A percentile compares a stretch with the other conserved stretches of the same genome.
Conservation (phyloP, 2,797 vertebrate species). For the Microcaecilia unicolor region DNA sequence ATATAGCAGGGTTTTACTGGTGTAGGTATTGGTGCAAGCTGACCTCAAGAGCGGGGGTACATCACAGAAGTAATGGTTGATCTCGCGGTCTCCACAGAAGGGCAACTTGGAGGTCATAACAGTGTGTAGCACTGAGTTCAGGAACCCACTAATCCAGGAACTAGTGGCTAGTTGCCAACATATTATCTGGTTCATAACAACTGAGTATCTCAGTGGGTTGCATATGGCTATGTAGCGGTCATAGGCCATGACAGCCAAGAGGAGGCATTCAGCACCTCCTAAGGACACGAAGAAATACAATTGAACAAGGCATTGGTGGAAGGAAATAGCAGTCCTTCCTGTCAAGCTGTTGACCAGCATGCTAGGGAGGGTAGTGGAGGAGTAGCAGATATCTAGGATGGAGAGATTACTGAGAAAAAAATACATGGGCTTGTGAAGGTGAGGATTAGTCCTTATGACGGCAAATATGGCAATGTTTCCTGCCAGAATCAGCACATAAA, state of each 20-base stretch:
- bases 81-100: conserved; percentile 14
- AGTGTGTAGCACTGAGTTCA: conserved; percentile 14
- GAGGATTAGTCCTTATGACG: neutral
- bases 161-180: conserved; percentile 19
- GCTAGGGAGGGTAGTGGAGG: conserved; percentile 28
- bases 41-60: conserved; percentile 22
- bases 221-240: conserved; percentile 18
- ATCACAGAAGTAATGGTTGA: conserved; percentile 34
- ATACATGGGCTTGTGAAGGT: conserved; percentile 25
- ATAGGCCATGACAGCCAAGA: conserved; percentile 30
- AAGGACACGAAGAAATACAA: conserved; percentile 35
- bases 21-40: conserved; percentile 16
- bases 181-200: conserved; percentile 10
- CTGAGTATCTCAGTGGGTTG: conserved; percentile 14
- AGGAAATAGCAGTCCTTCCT: conserved; percentile 24
- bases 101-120: conserved; percentile 12
- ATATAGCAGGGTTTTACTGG: conserved; percentile 16
- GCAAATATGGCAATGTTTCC: conserved; percentile 19
- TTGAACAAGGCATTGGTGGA: conserved; percentile 19
- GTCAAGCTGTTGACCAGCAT: conserved; percentile 27
- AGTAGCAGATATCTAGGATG: conserved; percentile 30
- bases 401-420: conserved; percentile 34
- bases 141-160: conserved; percentile 21
- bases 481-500: conserved; percentile 7
- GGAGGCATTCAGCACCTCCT: conserved; percentile 24